Percentiles rank a stretch among this genome's conserved stretches.
Evolutionary conservation across 2,888 invertebrate genomes (phyloP).

Genomic region (Tyria jacobaeae): DNA sequence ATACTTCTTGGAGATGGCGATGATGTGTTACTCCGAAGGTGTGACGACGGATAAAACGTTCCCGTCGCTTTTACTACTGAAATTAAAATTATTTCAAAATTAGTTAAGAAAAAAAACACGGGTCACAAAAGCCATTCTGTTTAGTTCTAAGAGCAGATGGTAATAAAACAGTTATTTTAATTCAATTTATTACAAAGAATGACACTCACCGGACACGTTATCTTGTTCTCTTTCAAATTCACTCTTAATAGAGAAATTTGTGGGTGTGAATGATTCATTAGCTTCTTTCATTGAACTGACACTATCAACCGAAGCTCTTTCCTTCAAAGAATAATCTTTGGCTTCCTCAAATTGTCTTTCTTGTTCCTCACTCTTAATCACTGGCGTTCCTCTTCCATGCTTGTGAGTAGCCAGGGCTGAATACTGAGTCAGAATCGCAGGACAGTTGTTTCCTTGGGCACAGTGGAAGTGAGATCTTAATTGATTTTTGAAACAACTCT

Average conservation of each 20-base stretch:
- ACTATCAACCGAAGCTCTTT: slow-evolving; percentile 79
- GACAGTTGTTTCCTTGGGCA: slow-evolving; percentile 81
- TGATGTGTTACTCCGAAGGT: slow-evolving; percentile 85
- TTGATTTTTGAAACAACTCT: slow-evolving; percentile 83
- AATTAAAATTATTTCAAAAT: slow-evolving; percentile 69
- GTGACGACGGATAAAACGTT: slow-evolving; percentile 95
- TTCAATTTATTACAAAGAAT: slow-evolving; percentile 41
- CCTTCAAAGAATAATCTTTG: slow-evolving; percentile 83
- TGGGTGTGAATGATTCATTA: slow-evolving; percentile 69
- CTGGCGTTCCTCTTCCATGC: slow-evolving; percentile 79
- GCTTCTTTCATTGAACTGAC: slow-evolving; percentile 73
- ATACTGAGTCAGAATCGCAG: slow-evolving; percentile 82
- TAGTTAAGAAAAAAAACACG: slow-evolving; percentile 19
- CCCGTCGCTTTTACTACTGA: slow-evolving; percentile 97
- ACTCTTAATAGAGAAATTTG: slow-evolving; percentile 82
- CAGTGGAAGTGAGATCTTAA: slow-evolving; percentile 82
- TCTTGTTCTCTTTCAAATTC: slow-evolving; percentile 82
- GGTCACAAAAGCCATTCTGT: too few relatives aligned
- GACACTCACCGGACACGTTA: slow-evolving; percentile 81
- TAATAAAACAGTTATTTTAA: not conserved
- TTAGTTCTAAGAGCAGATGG: not conserved
- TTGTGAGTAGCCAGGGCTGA: slow-evolving; percentile 83
- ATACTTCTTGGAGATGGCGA: slow-evolving; percentile 84
- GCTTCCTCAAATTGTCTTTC: slow-evolving; percentile 80
- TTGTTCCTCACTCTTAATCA: slow-evolving; percentile 76